A percentile compares a stretch with the other conserved stretches of the same genome.
phyloP scores from a whole-genome alignment of 2,797 vertebrate species.

The Philypnodon macrostomus region DNA sequence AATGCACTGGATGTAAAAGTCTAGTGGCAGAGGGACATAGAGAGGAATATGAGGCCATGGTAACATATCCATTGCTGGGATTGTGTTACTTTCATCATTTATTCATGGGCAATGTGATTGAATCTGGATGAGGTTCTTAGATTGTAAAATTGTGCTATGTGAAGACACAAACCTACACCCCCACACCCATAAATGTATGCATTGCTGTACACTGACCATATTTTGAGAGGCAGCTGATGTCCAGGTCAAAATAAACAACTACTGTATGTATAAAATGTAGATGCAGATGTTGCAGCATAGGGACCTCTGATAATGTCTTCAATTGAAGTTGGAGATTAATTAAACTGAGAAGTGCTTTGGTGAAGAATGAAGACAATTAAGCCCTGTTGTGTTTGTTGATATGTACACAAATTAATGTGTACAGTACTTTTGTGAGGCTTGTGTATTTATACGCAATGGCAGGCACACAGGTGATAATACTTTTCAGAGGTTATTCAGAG shows the following conservation, averaged over 20 bases:
- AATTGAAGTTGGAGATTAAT: conserved; percentile 68
- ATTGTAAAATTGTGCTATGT: conserved; percentile 35
- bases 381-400: conserved; percentile 37
- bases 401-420: conserved; percentile 23
- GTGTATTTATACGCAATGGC: conserved; percentile 40
- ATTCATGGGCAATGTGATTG: conserved; percentile 67
- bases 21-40: conserved; percentile 19
- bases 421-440: conserved; percentile 5
- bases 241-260: conserved; percentile 8
- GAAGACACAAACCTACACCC: conserved; percentile 15
- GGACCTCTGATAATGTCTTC: conserved; percentile 73
- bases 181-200: background rate
- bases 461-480: background rate
- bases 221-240: conserved; percentile 25
- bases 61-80: conserved; percentile 46
- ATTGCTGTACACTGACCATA: conserved; percentile 1
- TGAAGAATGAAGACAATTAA: conserved; percentile 69
- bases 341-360: conserved; percentile 63
- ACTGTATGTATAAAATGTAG: conserved; percentile 11
- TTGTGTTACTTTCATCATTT: conserved; percentile 65
- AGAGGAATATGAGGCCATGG: conserved; percentile 19
- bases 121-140: conserved; percentile 46
- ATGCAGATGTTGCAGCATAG: conserved; percentile 59
- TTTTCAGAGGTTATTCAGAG: too few species aligned
- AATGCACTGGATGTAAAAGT: conserved; percentile 35